Evolutionary conservation across 2,797 vertebrate species (phyloP).

Genomic region (Takifugu rubripes): DNA sequence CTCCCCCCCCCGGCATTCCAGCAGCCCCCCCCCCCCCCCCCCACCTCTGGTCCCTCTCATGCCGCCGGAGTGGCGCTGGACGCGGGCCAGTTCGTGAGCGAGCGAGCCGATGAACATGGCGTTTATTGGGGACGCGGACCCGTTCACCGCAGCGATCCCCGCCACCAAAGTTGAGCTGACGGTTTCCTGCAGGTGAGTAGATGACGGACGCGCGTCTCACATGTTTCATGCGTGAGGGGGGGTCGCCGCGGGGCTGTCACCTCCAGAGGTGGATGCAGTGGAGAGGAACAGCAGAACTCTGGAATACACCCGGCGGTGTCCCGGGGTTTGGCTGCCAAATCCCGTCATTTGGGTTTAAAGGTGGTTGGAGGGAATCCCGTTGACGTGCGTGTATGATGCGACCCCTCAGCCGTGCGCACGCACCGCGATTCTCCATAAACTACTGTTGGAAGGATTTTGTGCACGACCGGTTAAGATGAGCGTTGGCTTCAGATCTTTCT

Average conservation of each 20-base stretch:
- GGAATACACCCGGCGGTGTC: no score
- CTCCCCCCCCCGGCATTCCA: constrained; percentile 7
- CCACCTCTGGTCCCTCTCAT: constrained; percentile 33
- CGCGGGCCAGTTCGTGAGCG: constrained; percentile 32
- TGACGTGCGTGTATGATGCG: background rate
- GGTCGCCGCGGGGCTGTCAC: no score
- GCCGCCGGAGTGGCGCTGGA: constrained; percentile 47
- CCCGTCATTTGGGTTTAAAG: background rate
- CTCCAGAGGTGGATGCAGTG: background rate
- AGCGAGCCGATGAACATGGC: constrained; percentile 76
- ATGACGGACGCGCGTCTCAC: no score
- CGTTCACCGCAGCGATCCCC: constrained; percentile 89
- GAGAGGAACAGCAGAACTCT: no score
- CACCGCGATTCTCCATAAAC: background rate
- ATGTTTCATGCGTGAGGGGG: no score
- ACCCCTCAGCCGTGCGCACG: background rate
- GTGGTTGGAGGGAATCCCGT: constrained; percentile 1
- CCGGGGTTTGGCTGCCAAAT: no score
- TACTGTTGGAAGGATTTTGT: no score
- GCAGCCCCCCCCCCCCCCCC: background rate
- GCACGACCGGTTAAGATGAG: no score
- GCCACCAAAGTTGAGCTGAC: constrained; percentile 96
- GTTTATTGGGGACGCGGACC: constrained; percentile 87
- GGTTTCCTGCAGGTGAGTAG: constrained; percentile 90
- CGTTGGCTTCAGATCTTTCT: no score